Evolutionary conservation across 2,888 invertebrate genomes (phyloP).

Genomic region (Mythimna pallens): DNA sequence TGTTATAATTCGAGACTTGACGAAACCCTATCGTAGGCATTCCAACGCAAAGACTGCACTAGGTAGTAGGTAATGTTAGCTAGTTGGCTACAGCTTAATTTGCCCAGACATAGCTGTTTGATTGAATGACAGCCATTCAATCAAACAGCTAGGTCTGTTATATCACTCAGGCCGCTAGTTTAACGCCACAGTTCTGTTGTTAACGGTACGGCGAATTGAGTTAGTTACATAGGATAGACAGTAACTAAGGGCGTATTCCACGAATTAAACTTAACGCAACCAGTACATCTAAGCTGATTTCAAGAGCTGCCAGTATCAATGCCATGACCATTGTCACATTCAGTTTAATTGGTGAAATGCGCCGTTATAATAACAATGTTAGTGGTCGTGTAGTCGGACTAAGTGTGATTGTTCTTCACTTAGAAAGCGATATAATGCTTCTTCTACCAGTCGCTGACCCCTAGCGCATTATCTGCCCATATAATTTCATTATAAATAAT

Average conservation of each 20-base stretch:
- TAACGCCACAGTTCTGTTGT: background rate
- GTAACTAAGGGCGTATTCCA: background rate
- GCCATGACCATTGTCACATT: background rate
- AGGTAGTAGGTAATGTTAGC: too few relatives aligned
- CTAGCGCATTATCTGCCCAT: constrained; percentile 3
- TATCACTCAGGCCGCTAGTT: background rate
- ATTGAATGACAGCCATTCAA: background rate
- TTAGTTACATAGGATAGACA: background rate
- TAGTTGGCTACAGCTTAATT: background rate
- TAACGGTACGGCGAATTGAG: background rate
- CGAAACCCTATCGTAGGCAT: constrained; percentile 5
- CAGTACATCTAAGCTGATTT: background rate
- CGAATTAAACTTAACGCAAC: background rate
- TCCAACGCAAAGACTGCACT: constrained; percentile 15
- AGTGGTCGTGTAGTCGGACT: too few relatives aligned
- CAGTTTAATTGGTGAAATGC: too few relatives aligned
- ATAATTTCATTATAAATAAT: constrained; percentile 8
- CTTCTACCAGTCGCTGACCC: background rate
- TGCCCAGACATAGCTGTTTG: background rate
- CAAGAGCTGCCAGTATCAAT: background rate
- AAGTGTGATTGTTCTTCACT: background rate
- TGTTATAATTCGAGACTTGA: constrained; percentile 36
- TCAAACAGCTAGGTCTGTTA: background rate
- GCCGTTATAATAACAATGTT: too few relatives aligned
- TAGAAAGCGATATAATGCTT: background rate